Percentiles rank a stretch among this genome's conserved stretches.
phyloP scores from a whole-genome alignment of 2,888 invertebrate species.

The Pasiphila rectangulata region DNA sequence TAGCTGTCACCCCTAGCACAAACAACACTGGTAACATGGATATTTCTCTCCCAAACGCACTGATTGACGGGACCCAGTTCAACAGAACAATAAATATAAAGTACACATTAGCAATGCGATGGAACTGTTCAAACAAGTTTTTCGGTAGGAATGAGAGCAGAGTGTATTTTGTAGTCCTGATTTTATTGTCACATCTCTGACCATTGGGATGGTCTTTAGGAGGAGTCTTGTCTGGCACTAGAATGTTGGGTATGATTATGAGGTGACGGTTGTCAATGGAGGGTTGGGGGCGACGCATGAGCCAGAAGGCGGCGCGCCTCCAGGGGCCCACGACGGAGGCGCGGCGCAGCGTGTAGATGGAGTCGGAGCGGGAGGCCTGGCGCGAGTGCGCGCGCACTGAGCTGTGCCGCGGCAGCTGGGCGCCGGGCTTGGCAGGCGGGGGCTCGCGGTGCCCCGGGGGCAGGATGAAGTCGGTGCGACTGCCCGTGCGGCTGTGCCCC shows the following conservation, averaged over 20 bases:
- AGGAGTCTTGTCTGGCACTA: constrained; percentile 90
- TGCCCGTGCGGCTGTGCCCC: constrained; percentile 90
- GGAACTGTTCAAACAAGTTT: constrained; percentile 98
- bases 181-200: constrained; percentile 89
- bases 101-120: constrained; percentile 98
- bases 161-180: constrained; percentile 97
- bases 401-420: constrained; percentile 62
- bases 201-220: constrained; percentile 91
- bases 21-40: constrained; percentile 97
- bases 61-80: constrained; percentile 97
- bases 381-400: constrained; percentile 85
- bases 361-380: constrained; percentile 94
- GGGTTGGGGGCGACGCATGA: constrained; percentile 82
- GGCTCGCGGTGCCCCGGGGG: constrained; percentile 92
- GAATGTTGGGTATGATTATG: constrained; percentile 91
- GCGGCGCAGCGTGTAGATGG: constrained; percentile 92
- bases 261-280: constrained; percentile 86
- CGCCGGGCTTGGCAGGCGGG: constrained; percentile 56
- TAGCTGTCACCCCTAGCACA: constrained; percentile 95
- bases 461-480: constrained; percentile 93
- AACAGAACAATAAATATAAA: constrained; percentile 97
- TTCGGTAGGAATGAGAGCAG: constrained; percentile 96
- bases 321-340: constrained; percentile 86
- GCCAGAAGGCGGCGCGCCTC: constrained; percentile 83
- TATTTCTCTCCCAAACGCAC: constrained; percentile 97